Evolutionary conservation across 2,888 invertebrate species (phyloP), one percentile per base, ranked within the genome.

Genomic region (Ornithoptera priamus): DNA sequence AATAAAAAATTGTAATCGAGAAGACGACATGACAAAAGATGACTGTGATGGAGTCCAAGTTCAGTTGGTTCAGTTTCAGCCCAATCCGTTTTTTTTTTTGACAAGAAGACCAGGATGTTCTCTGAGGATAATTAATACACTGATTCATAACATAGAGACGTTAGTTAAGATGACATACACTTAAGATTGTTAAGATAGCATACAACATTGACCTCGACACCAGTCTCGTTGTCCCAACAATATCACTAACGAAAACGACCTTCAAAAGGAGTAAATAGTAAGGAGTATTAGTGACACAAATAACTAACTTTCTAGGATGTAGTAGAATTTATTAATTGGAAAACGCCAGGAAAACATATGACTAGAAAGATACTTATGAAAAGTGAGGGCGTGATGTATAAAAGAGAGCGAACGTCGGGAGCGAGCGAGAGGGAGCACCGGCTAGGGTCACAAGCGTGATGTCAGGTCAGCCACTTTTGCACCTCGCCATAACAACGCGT

Each of bases 401-500:
- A 93, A 82, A 68, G 88, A 82, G 90, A 88, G 77, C 75, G 81
- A 71, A 72, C 73, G 73, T 73, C 75, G 76, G 68, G 87, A 74
- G 83, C 74, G 87, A 90, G 77, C 74, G 85, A 77, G 89, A 89
- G 75, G 82, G 73, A 75, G 74, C 78, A 76, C 79, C 77, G 76
- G 79, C 80, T 83, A 87, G 91, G 93, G 93, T 93, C 93, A 91
- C 89, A 88, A 83, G 89, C 93, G 93, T 93, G 93, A 93, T 93
- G 92, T 91, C 90, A 93, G 93, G 92, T 92, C 92, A 93, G 91
- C 91, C 93, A 92, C 92, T 92, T 92, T 93, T 93, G 93, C 90
- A 93, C 93, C 93, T 93, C 93, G 88, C 89, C 87, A 88, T 91
- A 92, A 93, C 93, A 92, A 92, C 91, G 92, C 90, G 92, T 91